phyloP scores from a whole-genome alignment of 2,113 vertebrate genomes.

The Mionectes macconnelli region DNA sequence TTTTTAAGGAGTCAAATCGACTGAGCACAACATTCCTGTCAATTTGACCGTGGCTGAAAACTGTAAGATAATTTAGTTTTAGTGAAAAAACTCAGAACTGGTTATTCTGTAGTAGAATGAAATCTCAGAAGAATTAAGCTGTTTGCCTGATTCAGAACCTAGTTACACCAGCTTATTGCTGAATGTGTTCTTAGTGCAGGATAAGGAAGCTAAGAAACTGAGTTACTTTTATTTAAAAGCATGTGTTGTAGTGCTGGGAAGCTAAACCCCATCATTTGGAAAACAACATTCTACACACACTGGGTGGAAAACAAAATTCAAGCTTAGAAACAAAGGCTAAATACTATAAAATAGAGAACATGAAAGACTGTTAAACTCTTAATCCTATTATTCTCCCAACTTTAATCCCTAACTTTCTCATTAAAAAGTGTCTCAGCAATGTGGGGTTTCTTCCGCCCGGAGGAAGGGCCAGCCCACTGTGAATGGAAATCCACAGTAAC shows the following conservation, averaged over 20 bases:
- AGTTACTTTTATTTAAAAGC: neutral
- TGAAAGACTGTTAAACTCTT: constrained; percentile 4
- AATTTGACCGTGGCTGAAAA: neutral
- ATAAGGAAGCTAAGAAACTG: neutral
- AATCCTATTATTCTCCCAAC: constrained; percentile 40
- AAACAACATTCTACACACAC: neutral
- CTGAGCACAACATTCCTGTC: neutral
- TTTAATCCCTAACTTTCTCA: constrained; percentile 31
- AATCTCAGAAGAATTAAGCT: neutral
- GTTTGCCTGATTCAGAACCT: neutral
- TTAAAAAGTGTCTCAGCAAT: neutral
- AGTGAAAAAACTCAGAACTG: neutral
- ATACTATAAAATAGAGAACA: neutral
- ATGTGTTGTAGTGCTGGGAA: neutral
- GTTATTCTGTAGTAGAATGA: neutral
- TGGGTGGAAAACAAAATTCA: neutral
- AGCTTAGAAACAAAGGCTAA: neutral
- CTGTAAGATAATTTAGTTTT: neutral
- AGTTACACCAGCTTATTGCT: neutral
- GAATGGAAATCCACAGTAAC: constrained; percentile 42
- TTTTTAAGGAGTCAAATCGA: neutral
- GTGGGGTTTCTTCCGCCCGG: neutral
- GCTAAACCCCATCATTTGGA: neutral
- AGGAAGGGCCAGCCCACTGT: neutral
- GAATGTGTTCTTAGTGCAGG: neutral